Conservation (phyloP, 2,113 vertebrate species). For the Melierax canorus region DNA sequence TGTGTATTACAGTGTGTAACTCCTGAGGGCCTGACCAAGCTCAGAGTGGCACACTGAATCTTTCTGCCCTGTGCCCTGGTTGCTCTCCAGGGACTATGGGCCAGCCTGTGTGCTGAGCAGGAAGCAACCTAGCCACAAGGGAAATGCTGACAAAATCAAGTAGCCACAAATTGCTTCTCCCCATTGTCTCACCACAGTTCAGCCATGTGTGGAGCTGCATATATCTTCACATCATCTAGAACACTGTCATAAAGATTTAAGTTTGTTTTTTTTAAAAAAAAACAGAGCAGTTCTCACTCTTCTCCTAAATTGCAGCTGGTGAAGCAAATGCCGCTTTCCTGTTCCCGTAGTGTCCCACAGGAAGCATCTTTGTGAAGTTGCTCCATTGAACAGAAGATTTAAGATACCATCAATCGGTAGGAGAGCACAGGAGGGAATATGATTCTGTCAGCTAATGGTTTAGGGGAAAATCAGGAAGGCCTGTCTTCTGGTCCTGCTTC, state of each 20-base stretch:
- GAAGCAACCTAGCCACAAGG: neutral
- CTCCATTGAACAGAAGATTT: constrained; percentile 29
- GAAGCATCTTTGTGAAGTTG: constrained; percentile 17
- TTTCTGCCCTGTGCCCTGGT: neutral
- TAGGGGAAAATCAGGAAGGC: neutral
- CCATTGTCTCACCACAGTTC: accelerated
- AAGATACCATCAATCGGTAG: neutral
- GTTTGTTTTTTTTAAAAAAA: neutral
- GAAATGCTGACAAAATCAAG: neutral
- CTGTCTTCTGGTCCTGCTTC: neutral
- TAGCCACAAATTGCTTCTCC: neutral
- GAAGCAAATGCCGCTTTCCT: neutral
- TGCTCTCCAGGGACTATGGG: neutral
- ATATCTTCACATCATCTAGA: neutral
- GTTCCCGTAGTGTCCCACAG: neutral
- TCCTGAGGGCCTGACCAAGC: neutral
- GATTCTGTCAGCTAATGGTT: neutral
- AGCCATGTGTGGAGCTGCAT: neutral
- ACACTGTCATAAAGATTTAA: neutral
- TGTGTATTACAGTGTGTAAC: neutral
- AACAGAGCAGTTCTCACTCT: neutral
- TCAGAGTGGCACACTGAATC: neutral
- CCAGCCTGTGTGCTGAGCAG: neutral
- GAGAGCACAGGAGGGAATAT: neutral
- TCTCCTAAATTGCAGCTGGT: neutral